Conservation (phyloP, 2,888 invertebrate genomes). For the Euproctis similis region DNA sequence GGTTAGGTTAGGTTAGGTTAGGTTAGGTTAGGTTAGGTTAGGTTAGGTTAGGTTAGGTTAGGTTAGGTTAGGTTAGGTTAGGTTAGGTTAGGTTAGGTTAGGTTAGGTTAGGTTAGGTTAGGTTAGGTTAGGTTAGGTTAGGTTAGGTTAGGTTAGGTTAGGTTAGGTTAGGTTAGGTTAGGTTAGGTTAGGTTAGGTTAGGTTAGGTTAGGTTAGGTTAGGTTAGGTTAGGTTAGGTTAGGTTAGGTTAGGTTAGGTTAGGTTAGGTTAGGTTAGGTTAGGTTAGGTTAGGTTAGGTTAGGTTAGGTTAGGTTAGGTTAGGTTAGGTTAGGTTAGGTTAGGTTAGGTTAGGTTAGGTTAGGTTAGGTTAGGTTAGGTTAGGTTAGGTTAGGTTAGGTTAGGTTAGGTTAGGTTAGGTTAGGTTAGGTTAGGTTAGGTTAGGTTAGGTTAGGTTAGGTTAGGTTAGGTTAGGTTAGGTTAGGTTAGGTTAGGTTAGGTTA, state of each 20-base stretch:
- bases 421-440: slow-evolving; percentile 8
- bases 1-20: slow-evolving; percentile 9
- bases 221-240: slow-evolving; percentile 9
- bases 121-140: slow-evolving; percentile 9
- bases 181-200: slow-evolving; percentile 7
- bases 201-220: slow-evolving; percentile 9
- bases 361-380: slow-evolving; percentile 7
- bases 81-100: slow-evolving; percentile 3
- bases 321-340: slow-evolving; percentile 5
- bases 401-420: slow-evolving; percentile 7
- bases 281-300: slow-evolving; percentile 9
- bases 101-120: slow-evolving; percentile 6
- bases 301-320: slow-evolving; percentile 11
- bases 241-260: slow-evolving; percentile 9
- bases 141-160: slow-evolving; percentile 11
- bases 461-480: slow-evolving; percentile 8
- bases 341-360: slow-evolving; percentile 2
- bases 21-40: slow-evolving; percentile 7
- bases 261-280: slow-evolving; percentile 9
- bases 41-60: slow-evolving; percentile 9
- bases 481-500: slow-evolving; percentile 8
- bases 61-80: slow-evolving; percentile 7
- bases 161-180: slow-evolving; percentile 10
- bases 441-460: slow-evolving; percentile 8
- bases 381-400: slow-evolving; percentile 5